Base-by-base conservation (phyloP, 1,140 invertebrate species). In the Neuroterus valhalla region DNA sequence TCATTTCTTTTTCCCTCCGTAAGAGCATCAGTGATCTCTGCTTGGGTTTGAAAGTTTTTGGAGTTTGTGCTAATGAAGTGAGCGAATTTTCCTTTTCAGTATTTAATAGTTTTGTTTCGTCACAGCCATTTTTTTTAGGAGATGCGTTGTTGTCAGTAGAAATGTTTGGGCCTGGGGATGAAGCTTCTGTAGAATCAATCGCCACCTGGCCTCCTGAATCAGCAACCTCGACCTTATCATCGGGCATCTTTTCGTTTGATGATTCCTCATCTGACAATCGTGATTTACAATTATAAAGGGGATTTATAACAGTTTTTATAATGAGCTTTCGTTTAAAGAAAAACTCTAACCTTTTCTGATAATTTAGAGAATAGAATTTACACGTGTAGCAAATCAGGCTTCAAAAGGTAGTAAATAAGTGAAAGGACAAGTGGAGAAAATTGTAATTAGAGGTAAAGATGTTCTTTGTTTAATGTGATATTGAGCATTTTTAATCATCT, bases 191-290 rank as follows among this genome's bases (percentile, higher is more conserved):
- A 62, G 55, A 31, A 31, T 26, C 23, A 3, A 55, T 31, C 15
- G 15, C 23, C 5, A 15, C 21, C 55, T 62, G 26, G 14, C 12
- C 12, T 62, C n/a, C 31, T 12, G 26, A 62, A 62, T 62, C 12
- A 0, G 15, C 21, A 31, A 31, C 15, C 31, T 62, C 55, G 12
- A 62, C n/a, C 23, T 62, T n/a, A 15, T 48, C 17, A 15, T 48
- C 17, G 46, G 15, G n/a, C n/a, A n/a, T n/a, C 46, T 48, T 48
- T 48, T 15, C 55, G 2, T 5, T 26, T 62, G 55, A 21, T 55
- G 52, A n/a, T 62, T 23, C 26, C 31, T 62, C 55, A 62, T 31
- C 55, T 62, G 55, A 31, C 23, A 48, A 48, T 48, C 17, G n/a
- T 2, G 15, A 19, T 38, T 38, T 38, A 38, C 31, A 38, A 38